phyloP scores from a whole-genome alignment of 2,113 vertebrate genomes.

The Pangasianodon gigas region DNA sequence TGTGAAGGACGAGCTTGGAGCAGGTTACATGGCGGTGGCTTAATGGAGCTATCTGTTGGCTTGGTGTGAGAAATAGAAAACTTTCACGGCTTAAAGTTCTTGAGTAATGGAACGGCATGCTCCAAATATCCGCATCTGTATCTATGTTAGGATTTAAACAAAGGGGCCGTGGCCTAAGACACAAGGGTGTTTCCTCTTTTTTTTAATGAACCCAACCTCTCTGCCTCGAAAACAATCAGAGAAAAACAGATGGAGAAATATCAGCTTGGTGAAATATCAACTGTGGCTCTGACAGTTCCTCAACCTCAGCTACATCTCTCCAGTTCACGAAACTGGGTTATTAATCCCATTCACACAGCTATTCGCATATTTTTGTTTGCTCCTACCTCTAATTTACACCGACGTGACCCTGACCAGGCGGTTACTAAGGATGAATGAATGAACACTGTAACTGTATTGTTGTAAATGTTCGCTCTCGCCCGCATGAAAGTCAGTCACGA shows the following conservation, averaged over 20 bases:
- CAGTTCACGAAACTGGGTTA: too few species aligned
- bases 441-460: too few species aligned
- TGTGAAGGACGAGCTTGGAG: background rate
- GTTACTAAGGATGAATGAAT: too few species aligned
- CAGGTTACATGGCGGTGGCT: background rate
- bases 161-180: background rate
- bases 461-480: too few species aligned
- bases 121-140: background rate
- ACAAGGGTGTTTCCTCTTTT: background rate
- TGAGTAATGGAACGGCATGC: background rate
- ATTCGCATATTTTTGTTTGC: too few species aligned
- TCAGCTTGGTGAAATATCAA: background rate
- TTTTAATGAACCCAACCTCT: background rate
- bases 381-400: too few species aligned
- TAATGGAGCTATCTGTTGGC: background rate
- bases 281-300: background rate
- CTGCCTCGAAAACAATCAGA: background rate
- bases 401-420: too few species aligned
- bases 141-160: background rate
- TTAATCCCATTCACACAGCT: background rate
- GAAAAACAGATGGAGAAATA: background rate
- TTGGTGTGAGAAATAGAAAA: background rate
- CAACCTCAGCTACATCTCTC: background rate
- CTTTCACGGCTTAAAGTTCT: background rate
- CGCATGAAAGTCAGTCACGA: too few species aligned